Evolutionary conservation across 2,888 invertebrate species (phyloP).

Genomic region (Nezara viridula): DNA sequence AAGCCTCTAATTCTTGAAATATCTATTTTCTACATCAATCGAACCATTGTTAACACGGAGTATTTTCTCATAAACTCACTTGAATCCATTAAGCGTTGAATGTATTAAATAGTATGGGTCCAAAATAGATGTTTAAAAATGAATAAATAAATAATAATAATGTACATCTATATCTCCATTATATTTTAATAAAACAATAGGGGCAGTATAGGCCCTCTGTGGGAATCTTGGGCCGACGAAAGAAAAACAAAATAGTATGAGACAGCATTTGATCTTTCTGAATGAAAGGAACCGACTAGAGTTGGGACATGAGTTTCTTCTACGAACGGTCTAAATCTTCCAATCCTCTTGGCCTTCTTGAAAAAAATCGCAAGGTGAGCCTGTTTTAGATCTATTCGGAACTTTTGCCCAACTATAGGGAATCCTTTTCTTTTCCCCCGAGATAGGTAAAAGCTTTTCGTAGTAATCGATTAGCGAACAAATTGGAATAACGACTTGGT

Average conservation of each 20-base stretch:
- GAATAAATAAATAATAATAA: too few species aligned
- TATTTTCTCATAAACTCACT: neutral
- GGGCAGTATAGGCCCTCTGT: too few species aligned
- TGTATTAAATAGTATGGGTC: neutral
- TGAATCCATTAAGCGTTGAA: neutral
- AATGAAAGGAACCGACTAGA: neutral
- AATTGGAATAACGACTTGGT: neutral
- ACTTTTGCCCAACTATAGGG: neutral
- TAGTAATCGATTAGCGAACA: neutral
- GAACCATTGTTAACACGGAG: neutral
- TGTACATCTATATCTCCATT: too few species aligned
- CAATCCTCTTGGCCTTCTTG: neutral
- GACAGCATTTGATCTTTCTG: neutral
- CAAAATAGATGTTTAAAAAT: too few species aligned
- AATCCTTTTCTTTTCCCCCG: neutral
- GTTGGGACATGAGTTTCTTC: neutral
- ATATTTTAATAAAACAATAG: too few species aligned
- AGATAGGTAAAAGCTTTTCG: neutral
- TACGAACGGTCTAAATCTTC: neutral
- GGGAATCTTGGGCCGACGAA: too few species aligned
- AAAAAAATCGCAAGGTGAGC: conserved; percentile 1
- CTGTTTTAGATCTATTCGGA: neutral
- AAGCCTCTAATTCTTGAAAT: too few species aligned
- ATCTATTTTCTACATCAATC: too few species aligned
- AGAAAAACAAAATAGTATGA: too few species aligned